Conservation (phyloP, 1,140 invertebrate species). For the Pristionchus pacificus region DNA sequence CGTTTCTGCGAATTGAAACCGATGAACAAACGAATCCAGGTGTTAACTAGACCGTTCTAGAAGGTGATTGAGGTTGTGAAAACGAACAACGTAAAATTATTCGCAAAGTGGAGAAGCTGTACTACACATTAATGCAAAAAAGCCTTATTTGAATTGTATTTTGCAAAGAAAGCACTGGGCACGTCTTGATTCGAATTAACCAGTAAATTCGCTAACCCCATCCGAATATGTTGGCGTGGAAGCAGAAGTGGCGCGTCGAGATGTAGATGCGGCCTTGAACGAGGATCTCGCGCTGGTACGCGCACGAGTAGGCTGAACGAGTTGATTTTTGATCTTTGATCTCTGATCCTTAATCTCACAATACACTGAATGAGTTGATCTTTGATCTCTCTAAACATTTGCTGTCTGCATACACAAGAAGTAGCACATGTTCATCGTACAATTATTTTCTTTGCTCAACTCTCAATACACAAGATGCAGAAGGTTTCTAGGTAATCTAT, state of each 20-base stretch:
- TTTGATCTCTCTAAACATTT: not conserved
- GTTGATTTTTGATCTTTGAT: not conserved
- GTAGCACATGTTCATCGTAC: not conserved
- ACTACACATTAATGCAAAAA: not conserved
- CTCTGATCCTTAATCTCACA: not conserved
- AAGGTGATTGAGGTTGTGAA: no score
- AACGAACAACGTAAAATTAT: no score
- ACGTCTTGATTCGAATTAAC: no score
- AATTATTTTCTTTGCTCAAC: not conserved
- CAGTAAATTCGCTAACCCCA: no score
- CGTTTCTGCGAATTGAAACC: no score
- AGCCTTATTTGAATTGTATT: no score
- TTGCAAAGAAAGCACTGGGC: no score
- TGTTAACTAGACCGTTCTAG: no score
- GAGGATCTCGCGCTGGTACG: constrained; percentile 31
- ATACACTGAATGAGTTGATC: not conserved
- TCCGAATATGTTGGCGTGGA: constrained; percentile 30
- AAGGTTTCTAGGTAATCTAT: not conserved
- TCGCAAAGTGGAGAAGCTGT: not conserved
- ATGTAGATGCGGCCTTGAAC: constrained; percentile 31
- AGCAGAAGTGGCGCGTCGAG: constrained; percentile 22
- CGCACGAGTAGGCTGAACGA: constrained; percentile 26
- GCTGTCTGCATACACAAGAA: not conserved
- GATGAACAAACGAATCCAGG: no score
- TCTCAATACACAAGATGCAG: not conserved